These are phyloP conservation scores for Tonatia bakeri DNA, from an alignment of 2,113 vertebrate species.

Conservation along the genomic window DNA sequence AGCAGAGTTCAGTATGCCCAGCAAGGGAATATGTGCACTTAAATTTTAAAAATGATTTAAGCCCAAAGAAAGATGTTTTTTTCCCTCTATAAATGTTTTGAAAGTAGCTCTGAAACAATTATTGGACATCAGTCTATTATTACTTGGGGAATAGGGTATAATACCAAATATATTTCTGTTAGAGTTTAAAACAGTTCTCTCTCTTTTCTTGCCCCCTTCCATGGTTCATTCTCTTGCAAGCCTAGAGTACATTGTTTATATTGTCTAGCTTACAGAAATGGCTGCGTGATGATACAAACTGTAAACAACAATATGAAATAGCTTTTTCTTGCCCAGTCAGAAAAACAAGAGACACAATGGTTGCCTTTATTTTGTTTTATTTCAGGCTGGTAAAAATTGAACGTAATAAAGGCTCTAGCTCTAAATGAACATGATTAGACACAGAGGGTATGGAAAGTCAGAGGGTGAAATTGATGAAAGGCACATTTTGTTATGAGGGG, in stretches of 20 bases:
- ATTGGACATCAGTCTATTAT: neutral
- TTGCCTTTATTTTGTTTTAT: slow-evolving; percentile 10
- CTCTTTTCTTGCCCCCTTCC: neutral
- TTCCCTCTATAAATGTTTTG: neutral
- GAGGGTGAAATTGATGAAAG: slow-evolving; percentile 6
- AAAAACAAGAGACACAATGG: neutral
- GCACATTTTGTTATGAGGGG: neutral
- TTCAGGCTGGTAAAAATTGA: neutral
- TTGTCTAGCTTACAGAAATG: neutral
- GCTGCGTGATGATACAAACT: neutral
- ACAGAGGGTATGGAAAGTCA: neutral
- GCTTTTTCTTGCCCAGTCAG: neutral
- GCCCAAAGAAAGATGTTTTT: neutral
- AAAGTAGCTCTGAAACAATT: neutral
- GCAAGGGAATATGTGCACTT: neutral
- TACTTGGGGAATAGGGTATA: neutral
- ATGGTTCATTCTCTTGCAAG: neutral
- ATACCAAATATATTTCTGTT: neutral
- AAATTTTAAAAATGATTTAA: neutral
- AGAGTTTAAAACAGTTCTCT: neutral
- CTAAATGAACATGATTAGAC: neutral
- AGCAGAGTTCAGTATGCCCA: neutral
- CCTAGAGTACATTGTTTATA: neutral
- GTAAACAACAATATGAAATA: neutral
- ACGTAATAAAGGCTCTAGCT: neutral